These are phyloP conservation scores for Scopus umbretta DNA, from an alignment of 2,113 vertebrate species.

Conservation along the genomic window DNA sequence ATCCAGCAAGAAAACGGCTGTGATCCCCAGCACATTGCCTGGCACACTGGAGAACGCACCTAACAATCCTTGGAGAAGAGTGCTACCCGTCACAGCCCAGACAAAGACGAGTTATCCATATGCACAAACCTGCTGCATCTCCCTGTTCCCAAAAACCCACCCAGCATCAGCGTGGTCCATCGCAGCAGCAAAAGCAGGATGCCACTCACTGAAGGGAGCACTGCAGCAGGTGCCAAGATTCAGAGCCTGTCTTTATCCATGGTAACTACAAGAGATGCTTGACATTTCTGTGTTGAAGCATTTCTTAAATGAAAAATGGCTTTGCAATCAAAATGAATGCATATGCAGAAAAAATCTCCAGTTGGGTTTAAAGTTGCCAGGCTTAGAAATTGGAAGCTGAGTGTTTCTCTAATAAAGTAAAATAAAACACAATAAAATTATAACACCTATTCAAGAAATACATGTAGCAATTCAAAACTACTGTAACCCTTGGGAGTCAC, in stretches of 20 bases:
- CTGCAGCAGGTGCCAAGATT: not conserved
- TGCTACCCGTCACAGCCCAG: not conserved
- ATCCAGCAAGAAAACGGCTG: not conserved
- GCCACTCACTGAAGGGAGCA: not conserved
- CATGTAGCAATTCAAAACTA: not conserved
- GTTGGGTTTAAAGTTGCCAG: not conserved
- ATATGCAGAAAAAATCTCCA: not conserved
- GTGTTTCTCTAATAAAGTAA: not conserved
- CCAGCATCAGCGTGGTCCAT: rapidly evolving
- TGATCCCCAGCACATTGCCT: not conserved
- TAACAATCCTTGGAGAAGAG: not conserved
- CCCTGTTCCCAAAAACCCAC: not conserved
- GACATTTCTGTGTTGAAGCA: not conserved
- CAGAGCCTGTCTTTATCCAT: not conserved
- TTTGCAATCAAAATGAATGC: not conserved
- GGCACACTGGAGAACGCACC: not conserved
- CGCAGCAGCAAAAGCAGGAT: not conserved
- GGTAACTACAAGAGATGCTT: conserved; percentile 27
- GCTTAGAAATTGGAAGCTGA: not conserved
- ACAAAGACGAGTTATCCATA: not conserved
- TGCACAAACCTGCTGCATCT: rapidly evolving
- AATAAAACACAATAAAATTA: not conserved
- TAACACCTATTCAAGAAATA: not conserved
- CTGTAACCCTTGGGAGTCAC: not conserved
- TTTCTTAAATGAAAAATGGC: not conserved